Evolutionary conservation across 2,797 vertebrate species (phyloP), one percentile per base, ranked within the genome.

Genomic region (Rhyacichthys aspro): DNA sequence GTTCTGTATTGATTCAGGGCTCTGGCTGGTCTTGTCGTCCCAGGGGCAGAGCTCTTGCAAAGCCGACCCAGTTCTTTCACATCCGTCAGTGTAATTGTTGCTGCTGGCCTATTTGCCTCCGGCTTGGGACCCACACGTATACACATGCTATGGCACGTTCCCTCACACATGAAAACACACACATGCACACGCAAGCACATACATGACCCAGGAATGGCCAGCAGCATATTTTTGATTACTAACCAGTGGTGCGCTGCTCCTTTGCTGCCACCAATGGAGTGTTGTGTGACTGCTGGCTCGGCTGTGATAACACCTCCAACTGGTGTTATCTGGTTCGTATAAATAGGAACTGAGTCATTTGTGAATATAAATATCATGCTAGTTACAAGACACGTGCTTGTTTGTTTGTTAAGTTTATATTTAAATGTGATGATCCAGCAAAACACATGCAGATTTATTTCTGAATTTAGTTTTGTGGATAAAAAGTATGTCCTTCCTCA

Each of bases 31-130:
- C 88, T 90, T 85, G 80, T 87, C 44, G 67, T 91, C 89, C 81
- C 88, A 89, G 78, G 89, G 87, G 88, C 79, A 81, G 83, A 88
- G 81, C 88, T 86, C 82, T 83, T 72, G 88, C 76, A 63, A 83
- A 89, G 83, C 81, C 88, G 88, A 90, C 90, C 90, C 85, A 91
- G 88, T 91, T 92, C 89, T 92, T 91, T 92, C 90, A 90, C 79
- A 89, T 90, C 85, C 65, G 70, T 92, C 90, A 90, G 82, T 86
- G 90, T 90, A 91, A 90, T 88, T 90, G 90, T 89, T 89, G 89
- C 91, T 53, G 63, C 69, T 91, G 90, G 90, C 90, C 88, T 88
- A 83, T 84, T 90, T 91, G 88, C 87, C 82, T 82, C 49, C 67
- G 84, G 89, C 88, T 73, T 73, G 44, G 60, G 59, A 67, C 48